phyloP scores from a whole-genome alignment of 1,140 invertebrate species.

The Drusus annulatus region DNA sequence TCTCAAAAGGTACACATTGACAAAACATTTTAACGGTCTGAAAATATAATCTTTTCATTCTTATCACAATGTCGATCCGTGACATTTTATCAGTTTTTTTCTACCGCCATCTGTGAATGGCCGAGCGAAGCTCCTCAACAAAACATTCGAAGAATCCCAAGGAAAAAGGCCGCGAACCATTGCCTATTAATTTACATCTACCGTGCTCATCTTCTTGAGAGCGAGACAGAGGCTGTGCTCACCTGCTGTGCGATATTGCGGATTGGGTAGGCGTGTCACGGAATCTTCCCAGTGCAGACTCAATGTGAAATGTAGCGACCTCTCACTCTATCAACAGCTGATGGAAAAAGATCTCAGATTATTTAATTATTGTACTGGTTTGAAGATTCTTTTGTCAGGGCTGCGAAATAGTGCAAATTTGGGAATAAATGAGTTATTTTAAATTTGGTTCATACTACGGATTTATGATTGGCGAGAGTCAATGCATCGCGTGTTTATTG shows the following conservation, averaged over 20 bases:
- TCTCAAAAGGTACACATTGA: too few relatives aligned
- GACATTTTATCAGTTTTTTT: neutral
- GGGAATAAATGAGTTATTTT: too few relatives aligned
- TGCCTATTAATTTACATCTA: slow-evolving; percentile 54
- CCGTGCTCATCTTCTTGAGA: slow-evolving; percentile 47
- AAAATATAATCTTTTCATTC: neutral
- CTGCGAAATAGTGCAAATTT: neutral
- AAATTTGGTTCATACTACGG: too few relatives aligned
- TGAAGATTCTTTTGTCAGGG: neutral
- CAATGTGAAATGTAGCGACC: slow-evolving; percentile 20
- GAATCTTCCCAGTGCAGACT: slow-evolving; percentile 22
- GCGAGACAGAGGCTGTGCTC: slow-evolving; percentile 44
- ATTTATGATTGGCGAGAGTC: too few relatives aligned
- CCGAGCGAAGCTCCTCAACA: slow-evolving; percentile 24
- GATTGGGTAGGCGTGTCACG: slow-evolving; percentile 53
- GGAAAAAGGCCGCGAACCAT: slow-evolving; percentile 7
- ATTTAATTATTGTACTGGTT: neutral
- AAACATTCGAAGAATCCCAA: slow-evolving; percentile 32
- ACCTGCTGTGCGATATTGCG: slow-evolving; percentile 55
- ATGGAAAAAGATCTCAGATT: slow-evolving; percentile 30
- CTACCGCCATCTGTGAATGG: slow-evolving; percentile 38
- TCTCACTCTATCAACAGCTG: slow-evolving; percentile 54
- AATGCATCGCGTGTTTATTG: too few relatives aligned
- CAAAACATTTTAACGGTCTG: too few relatives aligned
- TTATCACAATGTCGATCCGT: neutral